Percentiles rank a stretch among this genome's conserved stretches.
phyloP scores from a whole-genome alignment of 2,113 vertebrate species.

The Morone chrysops region DNA sequence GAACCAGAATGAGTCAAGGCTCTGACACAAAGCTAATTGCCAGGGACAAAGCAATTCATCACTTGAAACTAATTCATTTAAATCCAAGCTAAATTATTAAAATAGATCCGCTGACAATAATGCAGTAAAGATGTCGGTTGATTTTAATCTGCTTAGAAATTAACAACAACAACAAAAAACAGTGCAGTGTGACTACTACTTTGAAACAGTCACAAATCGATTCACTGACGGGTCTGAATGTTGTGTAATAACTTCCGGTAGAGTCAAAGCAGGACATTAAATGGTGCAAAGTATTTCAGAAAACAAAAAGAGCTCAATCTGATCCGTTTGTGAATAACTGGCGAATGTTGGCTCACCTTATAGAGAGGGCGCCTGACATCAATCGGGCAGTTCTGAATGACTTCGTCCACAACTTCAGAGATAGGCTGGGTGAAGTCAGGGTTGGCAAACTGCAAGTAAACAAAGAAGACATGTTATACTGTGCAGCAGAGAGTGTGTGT shows the following conservation, averaged over 20 bases:
- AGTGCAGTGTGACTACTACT: too few species aligned
- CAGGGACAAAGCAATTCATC: not conserved
- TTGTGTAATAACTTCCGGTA: not conserved
- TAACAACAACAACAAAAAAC: not conserved
- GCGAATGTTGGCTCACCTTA: slow-evolving; percentile 86
- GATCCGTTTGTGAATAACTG: too few species aligned
- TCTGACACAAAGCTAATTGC: not conserved
- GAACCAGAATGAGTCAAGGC: not conserved
- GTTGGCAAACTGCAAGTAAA: slow-evolving; percentile 91
- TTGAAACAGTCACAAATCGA: not conserved
- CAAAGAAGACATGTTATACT: not conserved
- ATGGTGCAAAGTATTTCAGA: too few species aligned
- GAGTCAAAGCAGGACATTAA: not conserved
- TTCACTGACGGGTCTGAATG: not conserved
- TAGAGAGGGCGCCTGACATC: slow-evolving; percentile 97
- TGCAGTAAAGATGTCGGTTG: not conserved
- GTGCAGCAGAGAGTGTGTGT: not conserved
- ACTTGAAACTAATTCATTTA: not conserved
- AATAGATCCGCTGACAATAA: not conserved
- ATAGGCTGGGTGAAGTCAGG: slow-evolving; percentile 99
- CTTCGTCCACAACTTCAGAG: slow-evolving; percentile 98
- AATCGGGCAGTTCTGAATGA: slow-evolving; percentile 99
- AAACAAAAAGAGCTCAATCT: too few species aligned
- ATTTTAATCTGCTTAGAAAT: not conserved
- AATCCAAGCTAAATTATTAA: not conserved